phyloP scores from a whole-genome alignment of 2,797 vertebrate genomes.

The Hypotaenidia philippensis region DNA sequence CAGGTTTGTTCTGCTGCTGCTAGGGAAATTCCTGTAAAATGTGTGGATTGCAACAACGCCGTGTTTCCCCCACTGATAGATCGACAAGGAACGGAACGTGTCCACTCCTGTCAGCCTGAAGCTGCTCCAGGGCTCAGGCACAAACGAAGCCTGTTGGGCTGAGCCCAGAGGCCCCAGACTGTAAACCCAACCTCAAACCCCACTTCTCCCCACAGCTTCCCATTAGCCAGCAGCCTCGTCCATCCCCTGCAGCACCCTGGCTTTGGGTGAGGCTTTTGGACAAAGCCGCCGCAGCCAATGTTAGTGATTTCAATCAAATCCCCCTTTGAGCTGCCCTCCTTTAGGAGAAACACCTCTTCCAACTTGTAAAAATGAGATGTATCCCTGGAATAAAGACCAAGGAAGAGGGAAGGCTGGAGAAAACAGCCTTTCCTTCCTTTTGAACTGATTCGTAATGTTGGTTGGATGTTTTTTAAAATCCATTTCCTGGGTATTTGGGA shows the following conservation, averaged over 20 bases:
- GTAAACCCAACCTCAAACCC: background rate
- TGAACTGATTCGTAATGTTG: background rate
- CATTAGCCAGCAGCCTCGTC: background rate
- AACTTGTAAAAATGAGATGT: accelerated
- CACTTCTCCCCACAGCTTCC: accelerated
- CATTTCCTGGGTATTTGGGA: accelerated
- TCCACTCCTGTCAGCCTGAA: accelerated
- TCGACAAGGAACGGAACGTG: accelerated
- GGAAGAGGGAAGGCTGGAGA: background rate
- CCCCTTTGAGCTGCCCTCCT: accelerated
- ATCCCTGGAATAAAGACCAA: background rate
- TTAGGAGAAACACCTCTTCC: background rate
- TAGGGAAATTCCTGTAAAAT: background rate
- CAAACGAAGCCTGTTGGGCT: accelerated
- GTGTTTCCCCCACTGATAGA: accelerated
- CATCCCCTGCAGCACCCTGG: background rate
- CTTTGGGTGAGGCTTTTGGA: background rate
- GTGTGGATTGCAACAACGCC: accelerated
- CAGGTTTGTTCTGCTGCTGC: background rate
- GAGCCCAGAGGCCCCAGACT: background rate
- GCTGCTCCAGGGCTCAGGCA: background rate
- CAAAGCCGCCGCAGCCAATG: background rate
- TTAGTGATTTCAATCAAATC: background rate
- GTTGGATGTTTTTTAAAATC: background rate
- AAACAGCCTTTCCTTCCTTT: background rate